Evolutionary conservation across 1,140 invertebrate genomes (phyloP), one percentile per base, ranked within the genome.

Genomic region (Macrobrachium rosenbergii): DNA sequence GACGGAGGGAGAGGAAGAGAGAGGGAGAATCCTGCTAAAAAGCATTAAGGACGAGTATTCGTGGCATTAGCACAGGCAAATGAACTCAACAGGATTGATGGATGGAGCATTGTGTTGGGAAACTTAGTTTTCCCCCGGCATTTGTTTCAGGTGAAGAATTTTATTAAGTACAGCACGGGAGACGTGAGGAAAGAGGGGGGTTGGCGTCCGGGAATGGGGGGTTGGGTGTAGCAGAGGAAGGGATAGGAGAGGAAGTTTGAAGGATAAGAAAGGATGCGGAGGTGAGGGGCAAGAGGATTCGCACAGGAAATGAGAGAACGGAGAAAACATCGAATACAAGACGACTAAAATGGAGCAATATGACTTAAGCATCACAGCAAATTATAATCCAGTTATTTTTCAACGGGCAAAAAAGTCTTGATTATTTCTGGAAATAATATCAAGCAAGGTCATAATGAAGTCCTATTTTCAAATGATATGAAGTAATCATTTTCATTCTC

Each of bases 91-190:
- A n/a, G 17, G 17, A 8, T 19, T 17, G 23, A 37, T 21, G 21
- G 67, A 14, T 5, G 17, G 52, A 59, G 45, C 67, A 23, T 63
- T 72, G 19, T 59, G 64, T 82, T 73, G 64, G 19, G 37, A 6
- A 16, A 19, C 12, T 16, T 59, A 45, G 16, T 19, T 17, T 60
- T 23, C 58, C 43, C 11, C 21, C 52, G 52, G 81, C 21, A 72
- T 82, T 72, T 82, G 62, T 67, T 84, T 62, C 73, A 84, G 82
- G 73, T 84, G 72, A 84, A 63, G 62, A 77, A 78, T 63, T 78
- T 64, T 79, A 80, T 69, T 45, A 80, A 86, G 76, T 79, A 78
- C 43, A 73, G 45, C 52, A 80, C 45, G 23, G 21, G 28, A 60
- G 37, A 52, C 76, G 21, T 14, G 67, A 58, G 83, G 37, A 45